Evolutionary conservation across 2,797 vertebrate species (phyloP).

Genomic region (Tragopan temminckii): DNA sequence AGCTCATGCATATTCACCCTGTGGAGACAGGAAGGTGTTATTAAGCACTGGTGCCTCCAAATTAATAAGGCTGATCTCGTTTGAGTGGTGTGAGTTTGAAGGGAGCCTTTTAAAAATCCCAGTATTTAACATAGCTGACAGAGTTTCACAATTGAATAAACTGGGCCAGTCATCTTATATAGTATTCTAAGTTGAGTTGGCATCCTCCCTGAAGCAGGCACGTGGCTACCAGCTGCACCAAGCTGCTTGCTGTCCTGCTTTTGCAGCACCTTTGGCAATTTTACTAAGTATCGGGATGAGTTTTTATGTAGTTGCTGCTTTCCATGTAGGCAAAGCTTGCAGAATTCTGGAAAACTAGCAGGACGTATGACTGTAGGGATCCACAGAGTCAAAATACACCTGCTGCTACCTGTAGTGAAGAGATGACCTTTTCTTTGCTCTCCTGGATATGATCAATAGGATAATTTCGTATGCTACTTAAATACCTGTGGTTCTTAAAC

Average conservation of each 20-base stretch:
- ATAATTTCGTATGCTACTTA: not conserved
- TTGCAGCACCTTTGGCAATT: not conserved
- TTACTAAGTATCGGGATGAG: not conserved
- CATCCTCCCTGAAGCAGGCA: not conserved
- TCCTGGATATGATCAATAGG: not conserved
- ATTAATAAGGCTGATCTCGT: not conserved
- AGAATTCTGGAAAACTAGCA: not conserved
- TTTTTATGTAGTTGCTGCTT: not conserved
- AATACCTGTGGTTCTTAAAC: not conserved
- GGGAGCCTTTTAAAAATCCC: not conserved
- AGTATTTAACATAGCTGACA: not conserved
- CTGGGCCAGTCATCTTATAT: not conserved
- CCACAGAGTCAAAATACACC: not conserved
- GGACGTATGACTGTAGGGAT: not conserved
- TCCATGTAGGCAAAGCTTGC: not conserved
- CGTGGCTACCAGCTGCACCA: not conserved
- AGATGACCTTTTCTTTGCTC: not conserved
- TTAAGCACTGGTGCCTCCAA: not conserved
- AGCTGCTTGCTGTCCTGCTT: not conserved
- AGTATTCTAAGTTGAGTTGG: not conserved
- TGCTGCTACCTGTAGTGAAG: not conserved
- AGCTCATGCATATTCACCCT: not conserved
- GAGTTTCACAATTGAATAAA: not conserved
- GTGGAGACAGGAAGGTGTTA: not conserved
- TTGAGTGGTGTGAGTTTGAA: slow-evolving; percentile 2